Conservation (phyloP, 2,113 vertebrate species). For the Colinus virginianus region DNA sequence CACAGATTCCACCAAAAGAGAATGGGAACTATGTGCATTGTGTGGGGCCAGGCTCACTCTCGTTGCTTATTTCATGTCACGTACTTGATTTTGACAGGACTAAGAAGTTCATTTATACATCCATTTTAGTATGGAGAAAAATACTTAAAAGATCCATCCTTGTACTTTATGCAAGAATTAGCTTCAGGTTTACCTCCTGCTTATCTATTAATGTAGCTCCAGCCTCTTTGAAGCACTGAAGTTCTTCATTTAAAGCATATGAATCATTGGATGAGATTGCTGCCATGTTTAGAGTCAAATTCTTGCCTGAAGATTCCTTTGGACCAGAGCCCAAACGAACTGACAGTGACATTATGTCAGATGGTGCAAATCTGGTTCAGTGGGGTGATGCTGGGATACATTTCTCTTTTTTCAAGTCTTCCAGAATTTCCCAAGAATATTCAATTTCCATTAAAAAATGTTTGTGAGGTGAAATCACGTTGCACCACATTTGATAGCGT, state of each 20-base stretch:
- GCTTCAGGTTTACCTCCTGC: not conserved
- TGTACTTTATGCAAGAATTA: not conserved
- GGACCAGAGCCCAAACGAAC: not conserved
- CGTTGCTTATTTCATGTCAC: not conserved
- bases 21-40: not conserved
- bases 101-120: not conserved
- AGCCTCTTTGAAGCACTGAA: not conserved
- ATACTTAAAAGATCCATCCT: not conserved
- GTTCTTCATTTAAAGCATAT: conserved; percentile 13
- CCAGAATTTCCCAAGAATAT: conserved; percentile 9
- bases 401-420: not conserved
- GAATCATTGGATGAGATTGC: not conserved
- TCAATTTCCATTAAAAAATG: not conserved
- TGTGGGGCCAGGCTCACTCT: not conserved
- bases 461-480: not conserved
- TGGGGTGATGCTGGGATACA: not conserved
- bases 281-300: not conserved
- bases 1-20: not conserved
- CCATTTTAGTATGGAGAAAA: not conserved
- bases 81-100: not conserved
- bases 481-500: not conserved
- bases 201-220: not conserved
- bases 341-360: not conserved
- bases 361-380: not conserved
- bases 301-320: conserved; percentile 4